Evolutionary conservation across 1,140 invertebrate species (phyloP), one percentile per base, ranked within the genome.

Genomic region (Lordiphosa stackelbergi): DNA sequence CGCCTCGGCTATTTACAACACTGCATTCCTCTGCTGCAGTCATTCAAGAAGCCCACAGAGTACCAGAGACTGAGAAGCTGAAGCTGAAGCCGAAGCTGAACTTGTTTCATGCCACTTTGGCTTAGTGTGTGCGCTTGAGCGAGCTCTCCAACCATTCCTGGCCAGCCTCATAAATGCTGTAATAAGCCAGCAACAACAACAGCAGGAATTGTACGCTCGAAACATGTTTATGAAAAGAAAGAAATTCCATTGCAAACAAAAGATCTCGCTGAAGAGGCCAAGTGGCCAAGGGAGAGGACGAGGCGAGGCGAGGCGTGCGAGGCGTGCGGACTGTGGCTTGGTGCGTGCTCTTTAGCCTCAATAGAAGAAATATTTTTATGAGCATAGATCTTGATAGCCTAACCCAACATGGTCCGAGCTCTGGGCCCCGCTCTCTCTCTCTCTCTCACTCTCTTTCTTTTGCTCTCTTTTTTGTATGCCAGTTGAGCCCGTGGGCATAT

Each of bases 201-300:
- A 38, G 11, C 60, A 49, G 40, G 10, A 34, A 60, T 43, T 54
- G 66, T 54, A 56, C 53, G 61, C 63, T 59, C 59, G 59, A 79
- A 79, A 79, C 75, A 81, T 79, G 75, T 79, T 77, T 79, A 81
- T 81, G 75, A 79, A 79, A 79, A 79, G 71, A 79, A 79, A 79
- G 74, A 79, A 79, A 79, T 79, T 79, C 74, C 74, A 79, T 81
- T 81, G 74, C 74, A 81, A 79, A 81, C 75, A 81, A 79, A 79
- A 74, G 70, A 68, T 61, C 28, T 31, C 47, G 11, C 7, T 36
- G 13, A 47, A 43, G 13, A 35, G 16, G 22, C 22, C 19, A 19
- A 54, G 7, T 16, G 31, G 10, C 11, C 2, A 13, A 54, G 51
- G 42, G 65, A 69, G 40, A 48, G 41, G 42, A 53, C 63, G 65